Evolutionary conservation across 2,113 vertebrate species (phyloP).

Genomic region (Ceyx margarethae): DNA sequence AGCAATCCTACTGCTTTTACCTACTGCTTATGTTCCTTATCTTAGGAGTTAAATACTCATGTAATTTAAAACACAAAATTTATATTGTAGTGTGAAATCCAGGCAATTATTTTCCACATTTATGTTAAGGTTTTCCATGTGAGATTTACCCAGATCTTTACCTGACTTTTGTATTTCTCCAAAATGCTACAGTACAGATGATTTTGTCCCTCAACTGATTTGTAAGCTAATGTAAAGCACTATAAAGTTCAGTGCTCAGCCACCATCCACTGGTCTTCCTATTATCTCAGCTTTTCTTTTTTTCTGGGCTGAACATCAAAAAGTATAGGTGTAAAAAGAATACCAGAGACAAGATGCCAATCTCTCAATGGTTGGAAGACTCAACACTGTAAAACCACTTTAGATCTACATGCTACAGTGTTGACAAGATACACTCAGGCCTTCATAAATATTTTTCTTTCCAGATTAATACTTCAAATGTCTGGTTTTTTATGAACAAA

Average conservation of each 20-base stretch:
- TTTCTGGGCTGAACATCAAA: background rate
- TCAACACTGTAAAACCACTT: background rate
- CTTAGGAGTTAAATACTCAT: background rate
- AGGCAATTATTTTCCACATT: background rate
- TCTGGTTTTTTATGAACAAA: background rate
- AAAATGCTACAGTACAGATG: background rate
- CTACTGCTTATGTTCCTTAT: background rate
- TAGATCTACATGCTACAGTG: background rate
- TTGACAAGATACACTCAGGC: background rate
- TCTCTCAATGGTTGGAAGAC: background rate
- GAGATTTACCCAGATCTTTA: background rate
- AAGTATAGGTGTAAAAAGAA: background rate
- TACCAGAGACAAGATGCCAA: background rate
- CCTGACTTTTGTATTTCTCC: background rate
- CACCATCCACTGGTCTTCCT: background rate
- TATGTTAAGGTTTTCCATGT: background rate
- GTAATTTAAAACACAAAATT: background rate
- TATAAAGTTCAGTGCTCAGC: background rate
- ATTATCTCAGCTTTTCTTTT: background rate
- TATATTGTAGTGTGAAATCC: background rate
- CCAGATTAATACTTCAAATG: background rate
- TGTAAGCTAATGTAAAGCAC: background rate
- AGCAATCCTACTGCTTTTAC: background rate
- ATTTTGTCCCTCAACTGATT: background rate
- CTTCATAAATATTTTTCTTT: background rate